Base-by-base conservation (phyloP, 2,888 invertebrate genomes). In the Quadroppia sp. region DNA sequence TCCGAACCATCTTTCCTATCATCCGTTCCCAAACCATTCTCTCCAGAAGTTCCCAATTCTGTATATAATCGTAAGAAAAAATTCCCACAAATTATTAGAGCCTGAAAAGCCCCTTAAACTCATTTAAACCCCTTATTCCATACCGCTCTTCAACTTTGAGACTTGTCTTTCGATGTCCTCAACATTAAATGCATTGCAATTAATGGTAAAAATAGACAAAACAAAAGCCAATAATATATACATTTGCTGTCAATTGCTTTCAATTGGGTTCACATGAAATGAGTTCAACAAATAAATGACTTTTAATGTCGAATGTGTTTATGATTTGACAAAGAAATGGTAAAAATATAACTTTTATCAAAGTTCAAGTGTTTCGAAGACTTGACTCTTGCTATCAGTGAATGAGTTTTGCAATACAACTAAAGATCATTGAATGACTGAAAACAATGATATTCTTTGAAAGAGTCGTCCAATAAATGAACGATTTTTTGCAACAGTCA, bases 281-380 rank as follows among this genome's bases (percentile, higher is more conserved):
- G 36, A 4, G 36, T 7, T 7, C 4, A 36, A 36, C 36, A 36
- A 36, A 7, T 36, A 9, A 36, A 7, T 36, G 4, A 9, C 9
- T 36, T 36, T 9, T 36, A 9, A 36, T 7, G 9, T 36, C 9
- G 36, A 36, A 36, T 36, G 6, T 36, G 6, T 45, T 13, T 45
- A 17, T 13, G 15, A 45, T 4, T 45, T 45, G 45, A 45, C 28
- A 56, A 56, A 56, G 13, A 28, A 17, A 28, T 56, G 15, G 13
- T 2, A 53, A 53, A 53, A n/a, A n/a, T n/a, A n/a, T n/a, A n/a
- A n/a, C n/a, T n/a, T n/a, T n/a, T n/a, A 17, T 30, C 56, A 56
- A 56, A 56, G 56, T 56, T 56, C 56, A 56, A 56, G 56, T 56
- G 56, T n/a, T n/a, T 30, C 11, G 13, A 56, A 56, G 30, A 56